These are phyloP conservation scores for Melieria crassipennis DNA, from an alignment of 2,888 invertebrate species.

Conservation along the genomic window DNA sequence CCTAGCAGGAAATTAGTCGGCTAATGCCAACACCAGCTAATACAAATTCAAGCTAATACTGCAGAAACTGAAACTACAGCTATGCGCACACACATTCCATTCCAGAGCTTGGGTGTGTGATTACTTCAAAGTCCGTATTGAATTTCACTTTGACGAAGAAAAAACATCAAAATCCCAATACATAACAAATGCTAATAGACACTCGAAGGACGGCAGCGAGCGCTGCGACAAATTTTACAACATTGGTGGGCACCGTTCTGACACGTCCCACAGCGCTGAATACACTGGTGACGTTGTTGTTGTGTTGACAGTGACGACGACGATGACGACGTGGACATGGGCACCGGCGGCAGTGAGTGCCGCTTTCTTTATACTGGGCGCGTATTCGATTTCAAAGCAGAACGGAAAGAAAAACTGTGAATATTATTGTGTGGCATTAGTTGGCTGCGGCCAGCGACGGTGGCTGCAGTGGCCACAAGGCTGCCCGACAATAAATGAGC, in stretches of 20 bases:
- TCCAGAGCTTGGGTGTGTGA: neutral
- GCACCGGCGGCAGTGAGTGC: neutral
- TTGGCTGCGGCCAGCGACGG: too few relatives aligned
- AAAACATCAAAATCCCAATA: neutral
- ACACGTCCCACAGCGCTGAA: neutral
- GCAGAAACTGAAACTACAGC: too few relatives aligned
- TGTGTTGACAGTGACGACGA: neutral
- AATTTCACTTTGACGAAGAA: neutral
- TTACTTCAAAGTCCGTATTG: too few relatives aligned
- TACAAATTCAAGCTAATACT: too few relatives aligned
- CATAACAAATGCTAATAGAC: neutral
- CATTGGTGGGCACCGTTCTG: neutral
- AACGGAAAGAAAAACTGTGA: neutral
- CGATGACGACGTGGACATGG: neutral
- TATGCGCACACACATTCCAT: neutral
- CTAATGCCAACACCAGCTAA: too few relatives aligned
- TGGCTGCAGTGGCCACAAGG: too few relatives aligned
- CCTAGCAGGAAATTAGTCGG: too few relatives aligned
- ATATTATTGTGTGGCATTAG: neutral
- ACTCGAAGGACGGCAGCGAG: neutral
- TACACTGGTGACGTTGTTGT: neutral
- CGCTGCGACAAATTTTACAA: neutral
- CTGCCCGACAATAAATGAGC: too few relatives aligned
- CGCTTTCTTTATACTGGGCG: conserved; percentile 28
- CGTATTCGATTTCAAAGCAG: conserved; percentile 25